Conservation (phyloP, 2,888 invertebrate species). For the Drosophila barbarae region DNA sequence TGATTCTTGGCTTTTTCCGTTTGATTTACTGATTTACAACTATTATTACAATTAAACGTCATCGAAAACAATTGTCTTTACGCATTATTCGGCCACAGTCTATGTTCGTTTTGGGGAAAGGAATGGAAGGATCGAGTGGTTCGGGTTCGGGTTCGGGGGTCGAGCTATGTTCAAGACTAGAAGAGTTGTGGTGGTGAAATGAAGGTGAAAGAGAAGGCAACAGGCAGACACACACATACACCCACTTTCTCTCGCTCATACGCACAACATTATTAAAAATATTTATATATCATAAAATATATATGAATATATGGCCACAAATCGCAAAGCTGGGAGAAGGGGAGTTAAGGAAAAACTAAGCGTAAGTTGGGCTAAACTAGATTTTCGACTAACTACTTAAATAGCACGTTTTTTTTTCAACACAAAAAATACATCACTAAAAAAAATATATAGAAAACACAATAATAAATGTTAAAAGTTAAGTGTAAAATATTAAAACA, state of each 20-base stretch:
- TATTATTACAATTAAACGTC: constrained; percentile 19
- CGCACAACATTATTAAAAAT: constrained; percentile 11
- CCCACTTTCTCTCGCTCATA: constrained; percentile 6
- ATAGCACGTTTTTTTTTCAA: constrained; percentile 33
- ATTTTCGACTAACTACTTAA: constrained; percentile 70
- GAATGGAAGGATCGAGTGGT: neutral
- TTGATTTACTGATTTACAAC: constrained; percentile 26
- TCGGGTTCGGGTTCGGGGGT: constrained; percentile 40
- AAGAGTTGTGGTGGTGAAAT: neutral
- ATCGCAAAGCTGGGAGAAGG: constrained; percentile 23
- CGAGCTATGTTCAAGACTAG: constrained; percentile 42
- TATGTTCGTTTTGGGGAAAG: constrained; percentile 21
- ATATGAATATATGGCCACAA: constrained; percentile 26
- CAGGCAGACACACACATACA: constrained; percentile 5
- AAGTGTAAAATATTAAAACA: constrained; percentile 29
- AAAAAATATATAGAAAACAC: constrained; percentile 15
- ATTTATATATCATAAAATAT: constrained; percentile 1
- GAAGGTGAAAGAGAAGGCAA: constrained; percentile 17
- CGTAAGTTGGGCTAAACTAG: constrained; percentile 61
- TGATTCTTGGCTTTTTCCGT: constrained; percentile 26
- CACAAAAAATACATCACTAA: constrained; percentile 20
- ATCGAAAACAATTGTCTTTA: constrained; percentile 31
- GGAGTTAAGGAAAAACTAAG: constrained; percentile 24
- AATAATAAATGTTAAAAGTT: constrained; percentile 14
- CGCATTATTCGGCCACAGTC: constrained; percentile 28